Base-by-base conservation (phyloP, 2,113 vertebrate genomes). In the Stomatorhinus ivindoensis region DNA sequence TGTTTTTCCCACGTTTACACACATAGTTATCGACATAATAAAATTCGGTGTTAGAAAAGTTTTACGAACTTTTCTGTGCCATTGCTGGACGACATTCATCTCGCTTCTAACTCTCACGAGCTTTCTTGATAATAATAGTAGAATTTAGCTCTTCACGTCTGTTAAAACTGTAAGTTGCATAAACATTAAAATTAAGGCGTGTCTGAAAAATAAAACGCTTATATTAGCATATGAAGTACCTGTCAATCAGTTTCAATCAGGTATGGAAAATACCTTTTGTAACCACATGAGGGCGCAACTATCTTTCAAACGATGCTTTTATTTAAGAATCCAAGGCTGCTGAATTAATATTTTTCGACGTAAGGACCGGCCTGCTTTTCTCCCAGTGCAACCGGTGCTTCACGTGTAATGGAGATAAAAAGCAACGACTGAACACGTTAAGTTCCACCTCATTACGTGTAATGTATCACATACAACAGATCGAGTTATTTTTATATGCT, bases 241-340 rank as follows among this genome's bases (percentile, higher is more conserved):
- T 31, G 61, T 69, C 61, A 61, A 61, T 61, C 55, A 65, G 58
- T 65, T 27, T 65, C 31, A 80, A 7, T 42, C 4, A 83, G 11
- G 3, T 31, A 53, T 27, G 27, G 46, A 39, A 39, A 92, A 87
- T 91, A 58, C 85, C 47, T n/a, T 73, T 44, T 15, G 19, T 88
- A 50, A 7, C 90, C 90, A 89, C 90, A 35, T 42, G 90, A 91
- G 90, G 89, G 90, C 58, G 24, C 55, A 73, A 76, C 87, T 91
- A 76, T 47, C 88, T 89, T 91, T 84, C 84, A 83, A 84, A 88
- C 8, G 4, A n/a, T 11, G 31, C 10, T 19, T 42, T 17, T 27
- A 65, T 24, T 39, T 44, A 21, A 19, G 15, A 21, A 39, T 82
- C 2, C 17, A 35, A 82, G 13, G 76, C 61, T 69, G 10, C n/a